Percentiles rank a stretch among this genome's conserved stretches.
Evolutionary conservation across 2,888 invertebrate species (phyloP).

Genomic region (Polyploca ridens): DNA sequence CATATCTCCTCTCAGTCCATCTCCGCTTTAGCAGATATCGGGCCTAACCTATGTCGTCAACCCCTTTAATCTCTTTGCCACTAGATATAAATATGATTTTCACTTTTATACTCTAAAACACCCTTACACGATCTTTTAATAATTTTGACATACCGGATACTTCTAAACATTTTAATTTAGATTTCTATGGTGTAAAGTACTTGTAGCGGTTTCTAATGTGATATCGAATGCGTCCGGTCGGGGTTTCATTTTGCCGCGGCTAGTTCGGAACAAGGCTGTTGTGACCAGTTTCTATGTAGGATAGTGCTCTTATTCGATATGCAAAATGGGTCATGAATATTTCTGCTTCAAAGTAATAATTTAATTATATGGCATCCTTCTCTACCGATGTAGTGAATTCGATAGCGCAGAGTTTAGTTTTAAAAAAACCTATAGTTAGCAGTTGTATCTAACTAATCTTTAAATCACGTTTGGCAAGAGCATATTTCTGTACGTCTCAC

Average conservation of each 20-base stretch:
- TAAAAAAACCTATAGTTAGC: not conserved
- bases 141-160: not conserved
- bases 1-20: no score
- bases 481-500: no score
- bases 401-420: not conserved
- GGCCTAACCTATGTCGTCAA: no score
- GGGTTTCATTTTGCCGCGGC: conserved; percentile 55
- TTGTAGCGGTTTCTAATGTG: conserved; percentile 68
- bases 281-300: conserved; percentile 49
- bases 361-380: not conserved
- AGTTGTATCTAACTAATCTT: not conserved
- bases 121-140: not conserved
- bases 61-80: no score
- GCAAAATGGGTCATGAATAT: conserved; percentile 4
- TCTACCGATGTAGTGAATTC: not conserved
- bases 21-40: no score
- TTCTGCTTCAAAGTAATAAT: not conserved
- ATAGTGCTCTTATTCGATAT: conserved; percentile 24
- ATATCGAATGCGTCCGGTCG: conserved; percentile 62
- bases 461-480: no score
- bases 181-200: conserved; percentile 20
- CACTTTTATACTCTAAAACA: no score
- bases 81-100: no score
- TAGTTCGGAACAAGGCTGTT: conserved; percentile 37
- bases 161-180: not conserved